These are phyloP conservation scores for Biston stratarius DNA, from an alignment of 2,888 invertebrate species.

Conservation along the genomic window DNA sequence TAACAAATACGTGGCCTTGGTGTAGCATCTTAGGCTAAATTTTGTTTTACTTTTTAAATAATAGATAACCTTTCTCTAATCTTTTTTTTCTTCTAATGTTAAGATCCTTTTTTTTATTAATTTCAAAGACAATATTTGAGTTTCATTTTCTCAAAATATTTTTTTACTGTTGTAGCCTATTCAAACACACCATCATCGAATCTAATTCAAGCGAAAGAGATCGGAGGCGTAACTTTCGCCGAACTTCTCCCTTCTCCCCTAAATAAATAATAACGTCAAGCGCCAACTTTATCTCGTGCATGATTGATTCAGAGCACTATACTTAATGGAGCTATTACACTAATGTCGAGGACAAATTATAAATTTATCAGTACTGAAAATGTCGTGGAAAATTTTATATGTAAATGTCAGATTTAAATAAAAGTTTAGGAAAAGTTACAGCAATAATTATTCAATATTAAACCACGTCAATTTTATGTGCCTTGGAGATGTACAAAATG, in stretches of 20 bases:
- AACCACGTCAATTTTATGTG: not conserved
- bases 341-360: constrained; percentile 38
- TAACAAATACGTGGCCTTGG: too few species aligned
- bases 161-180: constrained; percentile 1
- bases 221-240: constrained; percentile 39
- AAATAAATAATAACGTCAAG: constrained; percentile 54
- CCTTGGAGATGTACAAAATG: too few species aligned
- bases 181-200: constrained; percentile 11
- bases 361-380: constrained; percentile 23
- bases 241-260: constrained; percentile 40
- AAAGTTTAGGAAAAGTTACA: not conserved
- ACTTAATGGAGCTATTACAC: constrained; percentile 38
- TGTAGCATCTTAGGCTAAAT: too few species aligned
- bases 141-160: constrained; percentile 1
- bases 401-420: constrained; percentile 2
- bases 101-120: too few species aligned
- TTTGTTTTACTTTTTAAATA: not conserved
- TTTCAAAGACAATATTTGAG: too few species aligned
- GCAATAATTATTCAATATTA: not conserved
- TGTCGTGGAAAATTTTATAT: constrained; percentile 9
- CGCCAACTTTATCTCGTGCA: constrained; percentile 48
- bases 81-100: too few species aligned
- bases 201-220: constrained; percentile 22
- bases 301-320: constrained; percentile 55
- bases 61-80: not conserved